Evolutionary conservation across 2,113 vertebrate genomes (phyloP).

Genomic region (Hippocampus barbouri): DNA sequence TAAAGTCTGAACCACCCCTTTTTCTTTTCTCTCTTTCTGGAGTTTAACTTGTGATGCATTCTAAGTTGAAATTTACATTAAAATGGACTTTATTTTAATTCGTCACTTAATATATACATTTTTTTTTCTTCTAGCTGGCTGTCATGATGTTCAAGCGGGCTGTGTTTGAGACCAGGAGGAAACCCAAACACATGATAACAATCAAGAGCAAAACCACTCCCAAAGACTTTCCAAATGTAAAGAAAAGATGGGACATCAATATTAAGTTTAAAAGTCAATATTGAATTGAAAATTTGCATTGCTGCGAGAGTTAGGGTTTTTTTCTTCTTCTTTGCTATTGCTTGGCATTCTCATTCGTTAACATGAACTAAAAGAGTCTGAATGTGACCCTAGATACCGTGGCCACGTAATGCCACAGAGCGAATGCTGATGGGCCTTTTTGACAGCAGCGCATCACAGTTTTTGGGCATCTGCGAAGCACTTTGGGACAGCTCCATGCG

Average conservation of each 20-base stretch:
- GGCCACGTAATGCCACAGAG: conserved; percentile 80
- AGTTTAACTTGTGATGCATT: too few species aligned
- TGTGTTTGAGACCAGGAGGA: conserved; percentile 80
- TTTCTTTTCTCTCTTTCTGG: not conserved
- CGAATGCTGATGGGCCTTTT: conserved; percentile 79
- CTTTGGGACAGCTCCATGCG: conserved; percentile 73
- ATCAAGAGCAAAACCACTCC: conserved; percentile 69
- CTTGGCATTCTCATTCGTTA: not conserved
- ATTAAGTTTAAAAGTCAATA: not conserved
- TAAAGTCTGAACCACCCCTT: not conserved
- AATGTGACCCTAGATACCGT: conserved; percentile 60
- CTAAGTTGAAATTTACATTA: too few species aligned
- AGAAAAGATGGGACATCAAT: not conserved
- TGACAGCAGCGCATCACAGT: conserved; percentile 76
- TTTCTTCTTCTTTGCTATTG: not conserved
- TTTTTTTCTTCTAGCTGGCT: conserved; percentile 74
- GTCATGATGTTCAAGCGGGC: conserved; percentile 88
- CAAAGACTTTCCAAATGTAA: conserved; percentile 77
- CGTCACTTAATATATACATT: not conserved
- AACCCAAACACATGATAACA: conserved; percentile 62
- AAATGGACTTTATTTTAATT: too few species aligned
- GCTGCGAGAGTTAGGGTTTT: too few species aligned
- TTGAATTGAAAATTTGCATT: not conserved
- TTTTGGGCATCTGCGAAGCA: conserved; percentile 84
- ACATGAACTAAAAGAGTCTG: not conserved